Conservation (phyloP, 2,888 invertebrate species). For the Biston stratarius region DNA sequence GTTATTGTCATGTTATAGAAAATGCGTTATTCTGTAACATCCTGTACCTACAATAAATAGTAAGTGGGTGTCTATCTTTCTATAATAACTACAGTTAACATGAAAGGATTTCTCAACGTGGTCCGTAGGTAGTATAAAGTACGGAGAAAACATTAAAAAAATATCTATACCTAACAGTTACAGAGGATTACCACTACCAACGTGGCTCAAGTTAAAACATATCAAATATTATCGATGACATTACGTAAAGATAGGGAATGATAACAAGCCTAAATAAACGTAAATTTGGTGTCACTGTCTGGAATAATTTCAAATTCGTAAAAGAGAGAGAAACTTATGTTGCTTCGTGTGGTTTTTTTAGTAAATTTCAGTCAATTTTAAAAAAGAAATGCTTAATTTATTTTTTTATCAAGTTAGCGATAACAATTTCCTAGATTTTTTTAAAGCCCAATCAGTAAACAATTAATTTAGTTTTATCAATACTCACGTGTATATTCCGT, state of each 20-base stretch:
- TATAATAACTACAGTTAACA: too few relatives aligned
- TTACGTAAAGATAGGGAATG: conserved; percentile 22
- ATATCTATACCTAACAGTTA: neutral
- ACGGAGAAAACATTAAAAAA: neutral
- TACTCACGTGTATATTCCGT: conserved; percentile 26
- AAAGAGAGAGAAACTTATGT: neutral
- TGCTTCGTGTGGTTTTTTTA: neutral
- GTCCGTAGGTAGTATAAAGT: too few relatives aligned
- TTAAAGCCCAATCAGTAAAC: neutral
- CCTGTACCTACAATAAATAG: too few relatives aligned
- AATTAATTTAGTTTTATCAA: neutral
- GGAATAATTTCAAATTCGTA: too few relatives aligned
- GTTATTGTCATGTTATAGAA: too few relatives aligned
- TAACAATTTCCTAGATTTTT: neutral
- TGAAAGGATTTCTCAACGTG: too few relatives aligned
- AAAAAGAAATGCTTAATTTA: neutral
- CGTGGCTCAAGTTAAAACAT: neutral
- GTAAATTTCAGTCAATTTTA: neutral
- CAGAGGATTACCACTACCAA: neutral
- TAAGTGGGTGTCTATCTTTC: too few relatives aligned
- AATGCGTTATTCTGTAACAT: too few relatives aligned
- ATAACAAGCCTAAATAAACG: conserved; percentile 5
- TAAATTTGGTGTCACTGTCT: neutral
- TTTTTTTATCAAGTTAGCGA: conserved; percentile 8
- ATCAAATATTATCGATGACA: conserved; percentile 11